Base-by-base conservation (phyloP, 2,888 invertebrate genomes). In the Eustalomyia histrio region DNA sequence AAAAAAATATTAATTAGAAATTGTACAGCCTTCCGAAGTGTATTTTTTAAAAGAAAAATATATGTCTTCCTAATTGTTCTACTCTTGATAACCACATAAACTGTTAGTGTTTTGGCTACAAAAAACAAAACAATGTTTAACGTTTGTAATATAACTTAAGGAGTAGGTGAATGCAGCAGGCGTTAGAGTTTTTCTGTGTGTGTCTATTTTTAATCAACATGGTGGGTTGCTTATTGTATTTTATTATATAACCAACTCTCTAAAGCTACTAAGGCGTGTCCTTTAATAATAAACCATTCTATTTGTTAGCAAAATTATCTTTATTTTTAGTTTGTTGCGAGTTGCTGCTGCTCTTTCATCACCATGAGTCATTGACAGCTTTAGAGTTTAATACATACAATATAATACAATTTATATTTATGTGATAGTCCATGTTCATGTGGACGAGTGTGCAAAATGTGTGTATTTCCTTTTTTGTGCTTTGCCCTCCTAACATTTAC, bases 261-360 rank as follows among this genome's bases (percentile, higher is more conserved):
- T 63, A 29, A 29, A 67, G 71, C 29, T 14, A 69, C 53, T 53
- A 76, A 74, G 74, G 69, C 74, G 76, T 76, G 81, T 74, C 61
- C 65, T 67, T 78, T 71, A 74, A 81, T 78, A 74, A 78, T 65
- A 63, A 63, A 29, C 61, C 57, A 72, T 52, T 57, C 33, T 43
- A 55, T 80, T 80, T 80, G 43, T 68, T 65, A 43, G 63, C 33
- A 65, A 67, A 69, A 74, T 50, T 63, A 60, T 17, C 58, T 64
- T 47, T 52, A 43, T 74, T 35, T 33, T 18, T 33, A 39, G 43
- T 33, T 24, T 18, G 33, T 21, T 33, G 33, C 16, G 35, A 29
- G 47, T 29, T 63, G 4, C 16, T 16, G n/a, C 60, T 55, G 12
- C 39, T 17, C 29, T 53, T 24, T n/a, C 24, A 47, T 16, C n/a